Evolutionary conservation across 1,140 invertebrate species (phyloP).

Genomic region (Platorchestia sp.): DNA sequence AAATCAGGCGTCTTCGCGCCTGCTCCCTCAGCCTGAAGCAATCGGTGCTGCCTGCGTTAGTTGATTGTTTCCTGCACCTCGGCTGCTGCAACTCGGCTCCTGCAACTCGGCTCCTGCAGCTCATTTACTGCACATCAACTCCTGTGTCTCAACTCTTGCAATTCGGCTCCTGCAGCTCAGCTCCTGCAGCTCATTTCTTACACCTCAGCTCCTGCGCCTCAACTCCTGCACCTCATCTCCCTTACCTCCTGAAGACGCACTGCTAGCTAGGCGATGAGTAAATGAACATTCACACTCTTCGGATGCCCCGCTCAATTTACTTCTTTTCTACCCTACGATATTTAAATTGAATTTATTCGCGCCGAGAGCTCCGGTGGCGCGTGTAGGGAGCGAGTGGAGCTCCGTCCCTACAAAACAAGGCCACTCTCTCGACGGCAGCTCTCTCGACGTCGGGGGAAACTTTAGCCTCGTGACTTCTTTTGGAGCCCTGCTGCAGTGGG

Average conservation of each 20-base stretch:
- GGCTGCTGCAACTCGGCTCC: too few relatives aligned
- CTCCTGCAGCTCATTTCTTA: background rate
- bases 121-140: too few relatives aligned
- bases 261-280: too few relatives aligned
- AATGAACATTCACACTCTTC: background rate
- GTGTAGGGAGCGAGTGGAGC: background rate
- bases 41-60: background rate
- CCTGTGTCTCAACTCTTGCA: background rate
- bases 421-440: too few relatives aligned
- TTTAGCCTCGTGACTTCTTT: background rate
- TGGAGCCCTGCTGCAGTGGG: background rate
- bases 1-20: background rate
- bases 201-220: background rate
- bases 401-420: background rate
- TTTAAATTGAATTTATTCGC: background rate
- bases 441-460: background rate
- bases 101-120: background rate
- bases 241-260: background rate
- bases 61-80: background rate
- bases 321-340: background rate
- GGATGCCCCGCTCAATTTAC: background rate
- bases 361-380: background rate
- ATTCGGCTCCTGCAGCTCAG: background rate
- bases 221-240: background rate
- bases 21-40: background rate